phyloP scores from a whole-genome alignment of 2,888 invertebrate species.

The Trissolcus japonicus region DNA sequence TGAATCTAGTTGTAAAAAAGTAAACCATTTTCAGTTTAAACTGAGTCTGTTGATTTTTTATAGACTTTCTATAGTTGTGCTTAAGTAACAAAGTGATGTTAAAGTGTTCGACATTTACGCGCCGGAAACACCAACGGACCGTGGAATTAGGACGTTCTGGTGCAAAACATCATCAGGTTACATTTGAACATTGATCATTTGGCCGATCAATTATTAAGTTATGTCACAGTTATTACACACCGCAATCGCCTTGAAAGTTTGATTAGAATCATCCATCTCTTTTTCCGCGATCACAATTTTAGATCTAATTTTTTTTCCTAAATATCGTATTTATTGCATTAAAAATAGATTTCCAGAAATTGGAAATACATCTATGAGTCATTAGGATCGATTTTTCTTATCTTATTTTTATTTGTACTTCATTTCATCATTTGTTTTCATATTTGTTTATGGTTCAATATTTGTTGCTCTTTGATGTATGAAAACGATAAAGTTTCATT shows the following conservation, averaged over 20 bases:
- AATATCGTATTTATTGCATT: not conserved
- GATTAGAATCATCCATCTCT: no score
- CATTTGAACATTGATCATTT: conserved; percentile 20
- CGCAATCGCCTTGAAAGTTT: no score
- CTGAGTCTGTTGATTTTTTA: not conserved
- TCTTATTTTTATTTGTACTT: not conserved
- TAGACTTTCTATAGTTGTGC: no score
- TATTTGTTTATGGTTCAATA: not conserved
- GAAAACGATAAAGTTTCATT: not conserved
- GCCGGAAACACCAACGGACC: conserved; percentile 73
- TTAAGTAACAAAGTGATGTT: conserved; percentile 11
- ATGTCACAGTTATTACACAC: not conserved
- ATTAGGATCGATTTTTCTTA: not conserved
- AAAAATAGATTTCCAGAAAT: not conserved
- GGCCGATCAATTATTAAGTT: conserved; percentile 20
- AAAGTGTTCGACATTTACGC: conserved; percentile 66
- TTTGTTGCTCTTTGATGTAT: not conserved
- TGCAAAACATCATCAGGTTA: conserved; percentile 40
- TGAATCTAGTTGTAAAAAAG: no score
- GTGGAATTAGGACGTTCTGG: conserved; percentile 72
- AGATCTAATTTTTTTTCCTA: not conserved
- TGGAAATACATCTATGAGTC: not conserved
- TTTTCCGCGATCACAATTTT: not conserved
- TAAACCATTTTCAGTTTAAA: no score
- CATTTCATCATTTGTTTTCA: not conserved